phyloP scores from a whole-genome alignment of 2,797 vertebrate species.

The Carapus acus region DNA sequence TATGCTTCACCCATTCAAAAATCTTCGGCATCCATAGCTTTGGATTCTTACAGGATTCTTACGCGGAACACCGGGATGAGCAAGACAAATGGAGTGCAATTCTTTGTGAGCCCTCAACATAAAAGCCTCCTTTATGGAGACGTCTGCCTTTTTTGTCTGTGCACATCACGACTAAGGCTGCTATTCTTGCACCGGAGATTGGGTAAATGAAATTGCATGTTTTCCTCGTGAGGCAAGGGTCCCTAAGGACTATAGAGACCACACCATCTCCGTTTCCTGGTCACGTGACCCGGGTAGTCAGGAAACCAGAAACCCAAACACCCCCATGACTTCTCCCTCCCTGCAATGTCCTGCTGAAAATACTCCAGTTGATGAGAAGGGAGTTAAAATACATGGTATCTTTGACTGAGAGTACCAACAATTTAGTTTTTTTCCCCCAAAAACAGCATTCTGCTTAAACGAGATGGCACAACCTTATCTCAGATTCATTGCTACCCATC shows the following conservation, averaged over 20 bases:
- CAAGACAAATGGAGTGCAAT: slow-evolving; percentile 26
- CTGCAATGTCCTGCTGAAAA: slow-evolving; percentile 49
- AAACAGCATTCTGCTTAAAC: too few species aligned
- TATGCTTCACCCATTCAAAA: slow-evolving; percentile 15
- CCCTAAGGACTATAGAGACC: slow-evolving; percentile 52
- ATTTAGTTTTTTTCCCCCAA: too few species aligned
- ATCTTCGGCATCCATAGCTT: slow-evolving; percentile 22
- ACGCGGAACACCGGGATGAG: slow-evolving; percentile 29
- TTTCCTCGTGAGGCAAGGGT: slow-evolving; percentile 61
- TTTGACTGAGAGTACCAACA: slow-evolving; percentile 14
- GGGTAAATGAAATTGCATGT: slow-evolving; percentile 60
- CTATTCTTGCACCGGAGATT: slow-evolving; percentile 61
- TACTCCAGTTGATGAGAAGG: slow-evolving; percentile 51
- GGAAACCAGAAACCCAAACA: slow-evolving; percentile 62
- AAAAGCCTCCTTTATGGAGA: slow-evolving; percentile 54
- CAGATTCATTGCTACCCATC: too few species aligned
- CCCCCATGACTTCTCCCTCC: slow-evolving; percentile 29
- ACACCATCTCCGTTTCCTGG: slow-evolving; percentile 59
- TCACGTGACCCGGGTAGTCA: slow-evolving; percentile 59
- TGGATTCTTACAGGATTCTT: slow-evolving; percentile 29
- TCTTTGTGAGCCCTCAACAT: slow-evolving; percentile 57
- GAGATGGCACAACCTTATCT: too few species aligned
- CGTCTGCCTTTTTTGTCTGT: slow-evolving; percentile 57
- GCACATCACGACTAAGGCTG: slow-evolving; percentile 50
- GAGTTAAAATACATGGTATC: slow-evolving; percentile 54